Evolutionary conservation across 2,113 vertebrate species (phyloP).

Genomic region (Phalacrocorax brasilianus): DNA sequence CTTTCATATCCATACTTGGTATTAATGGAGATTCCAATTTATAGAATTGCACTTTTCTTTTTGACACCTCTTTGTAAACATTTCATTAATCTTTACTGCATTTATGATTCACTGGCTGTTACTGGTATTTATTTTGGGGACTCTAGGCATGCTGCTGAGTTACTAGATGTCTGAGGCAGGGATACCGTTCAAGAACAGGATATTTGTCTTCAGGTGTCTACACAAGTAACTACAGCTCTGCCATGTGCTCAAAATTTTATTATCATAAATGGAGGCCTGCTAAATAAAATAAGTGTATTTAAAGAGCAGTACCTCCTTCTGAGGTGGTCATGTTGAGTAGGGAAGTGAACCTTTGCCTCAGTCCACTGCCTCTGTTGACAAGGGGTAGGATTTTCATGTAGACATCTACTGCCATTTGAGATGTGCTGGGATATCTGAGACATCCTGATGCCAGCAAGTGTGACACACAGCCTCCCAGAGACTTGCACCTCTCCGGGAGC

Average conservation of each 20-base stretch:
- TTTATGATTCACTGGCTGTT: neutral
- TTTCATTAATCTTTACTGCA: neutral
- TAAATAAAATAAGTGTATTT: neutral
- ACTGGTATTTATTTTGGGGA: neutral
- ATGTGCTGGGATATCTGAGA: neutral
- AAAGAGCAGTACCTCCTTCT: neutral
- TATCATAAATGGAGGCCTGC: neutral
- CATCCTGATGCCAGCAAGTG: fast-evolving
- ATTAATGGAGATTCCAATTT: neutral
- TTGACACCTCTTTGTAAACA: neutral
- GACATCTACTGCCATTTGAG: neutral
- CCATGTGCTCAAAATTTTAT: neutral
- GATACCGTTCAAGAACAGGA: neutral
- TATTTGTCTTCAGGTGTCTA: neutral
- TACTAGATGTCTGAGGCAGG: neutral
- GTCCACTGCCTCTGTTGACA: neutral
- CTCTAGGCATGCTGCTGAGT: neutral
- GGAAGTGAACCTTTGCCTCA: neutral
- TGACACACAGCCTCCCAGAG: neutral
- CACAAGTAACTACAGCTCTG: neutral
- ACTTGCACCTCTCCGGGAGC: neutral
- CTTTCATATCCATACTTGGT: neutral
- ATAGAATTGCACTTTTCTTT: neutral
- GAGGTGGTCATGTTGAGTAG: neutral
- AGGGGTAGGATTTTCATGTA: neutral